Evolutionary conservation across 2,113 vertebrate species (phyloP).

Genomic region (Rousettus leschenaultii): DNA sequence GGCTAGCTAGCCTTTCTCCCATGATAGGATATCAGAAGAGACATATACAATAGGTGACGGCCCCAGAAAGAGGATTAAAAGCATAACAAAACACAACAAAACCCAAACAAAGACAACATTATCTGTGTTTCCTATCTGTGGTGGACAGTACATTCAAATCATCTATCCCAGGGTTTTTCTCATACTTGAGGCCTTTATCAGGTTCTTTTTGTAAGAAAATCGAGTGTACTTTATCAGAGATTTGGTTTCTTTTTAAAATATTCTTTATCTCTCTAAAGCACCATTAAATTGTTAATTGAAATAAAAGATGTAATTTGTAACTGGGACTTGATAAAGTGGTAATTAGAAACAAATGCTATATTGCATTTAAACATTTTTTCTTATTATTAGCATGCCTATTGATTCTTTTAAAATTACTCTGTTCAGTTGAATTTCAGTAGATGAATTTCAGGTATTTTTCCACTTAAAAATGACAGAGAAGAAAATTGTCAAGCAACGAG

Average conservation of each 20-base stretch:
- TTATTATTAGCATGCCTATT: slow-evolving; percentile 17
- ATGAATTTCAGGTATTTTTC: slow-evolving; percentile 50
- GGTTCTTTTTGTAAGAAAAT: not conserved
- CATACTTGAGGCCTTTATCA: not conserved
- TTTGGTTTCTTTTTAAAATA: slow-evolving; percentile 13
- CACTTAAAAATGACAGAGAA: slow-evolving; percentile 37
- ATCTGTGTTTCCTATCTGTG: not conserved
- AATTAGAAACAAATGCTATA: slow-evolving; percentile 40
- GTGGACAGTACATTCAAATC: not conserved
- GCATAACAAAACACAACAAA: not conserved
- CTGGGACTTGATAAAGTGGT: slow-evolving; percentile 21
- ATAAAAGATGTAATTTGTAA: slow-evolving; percentile 56
- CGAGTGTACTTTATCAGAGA: not conserved
- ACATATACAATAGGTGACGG: not conserved
- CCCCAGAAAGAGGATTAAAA: not conserved
- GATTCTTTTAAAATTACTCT: slow-evolving; percentile 46
- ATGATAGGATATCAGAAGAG: not conserved
- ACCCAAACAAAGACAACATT: not conserved
- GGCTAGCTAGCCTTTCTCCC: not conserved
- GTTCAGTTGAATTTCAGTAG: slow-evolving; percentile 29
- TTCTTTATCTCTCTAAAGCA: slow-evolving; percentile 44
- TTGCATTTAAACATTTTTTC: not conserved
- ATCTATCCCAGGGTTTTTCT: not conserved
- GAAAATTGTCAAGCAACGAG: slow-evolving; percentile 13
- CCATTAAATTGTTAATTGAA: slow-evolving; percentile 61